Evolutionary conservation across 1,140 invertebrate species (phyloP), one percentile per base, ranked within the genome.

Genomic region (Cyclina sinensis): DNA sequence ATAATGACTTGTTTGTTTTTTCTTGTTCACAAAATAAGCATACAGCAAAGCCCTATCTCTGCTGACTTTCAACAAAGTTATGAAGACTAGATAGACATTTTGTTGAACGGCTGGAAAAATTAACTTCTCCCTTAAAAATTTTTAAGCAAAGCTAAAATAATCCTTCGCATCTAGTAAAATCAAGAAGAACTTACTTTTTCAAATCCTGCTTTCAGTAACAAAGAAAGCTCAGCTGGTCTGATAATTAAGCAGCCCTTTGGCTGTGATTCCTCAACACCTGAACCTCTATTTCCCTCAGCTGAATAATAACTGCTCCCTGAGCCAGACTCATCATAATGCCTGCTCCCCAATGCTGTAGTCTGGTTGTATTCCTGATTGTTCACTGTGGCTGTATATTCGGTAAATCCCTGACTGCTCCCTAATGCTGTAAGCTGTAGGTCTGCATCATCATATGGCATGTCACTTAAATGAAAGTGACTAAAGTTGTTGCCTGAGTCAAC

Each of bases 171-270:
- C 27, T 12, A 12, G 27, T 7, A 12, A 27, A 12, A n/a, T 9
- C 59, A 57, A n/a, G 12, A 32, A 51, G 4, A 68, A 62, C 30
- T n/a, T 84, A 93, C 92, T 90, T 93, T 93, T 27, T 91, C 91
- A 18, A 91, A 54, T 18, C 91, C 90, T 57, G 51, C 90, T 87
- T 84, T 91, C 30, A 93, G 65, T 59, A 93, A 82, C 11, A 80
- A 62, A 24, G 90, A 89, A 57, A 93, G 83, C 48, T 91, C 88
- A 59, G 68, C 84, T 89, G 74, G 86, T 83, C 51, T 81, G 9
- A 82, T 74, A 14, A 37, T 62, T 59, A 59, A 14, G 57, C 30
- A 46, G 24, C 18, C 54, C 9, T 11, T 32, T 24, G 9, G 21
- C 12, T 18, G 21, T 76, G n/a, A 24, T 27, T 48, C 27, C 5